phyloP scores from a whole-genome alignment of 2,113 vertebrate genomes.

The Chionis minor region DNA sequence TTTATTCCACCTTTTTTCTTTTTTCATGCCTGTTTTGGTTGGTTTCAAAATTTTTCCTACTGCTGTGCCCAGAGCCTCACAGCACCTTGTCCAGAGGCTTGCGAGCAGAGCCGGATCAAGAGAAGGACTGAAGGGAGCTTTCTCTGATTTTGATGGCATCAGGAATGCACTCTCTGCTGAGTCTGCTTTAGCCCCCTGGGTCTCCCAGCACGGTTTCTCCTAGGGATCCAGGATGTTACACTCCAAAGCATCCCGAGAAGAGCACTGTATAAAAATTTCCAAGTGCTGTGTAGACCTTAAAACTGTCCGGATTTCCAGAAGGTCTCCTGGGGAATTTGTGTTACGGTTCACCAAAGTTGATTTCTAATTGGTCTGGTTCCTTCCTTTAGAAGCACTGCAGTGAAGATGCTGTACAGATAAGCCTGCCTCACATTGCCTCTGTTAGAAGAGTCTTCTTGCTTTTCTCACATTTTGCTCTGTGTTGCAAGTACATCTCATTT shows the following conservation, averaged over 20 bases:
- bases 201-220: not conserved
- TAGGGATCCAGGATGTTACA: not conserved
- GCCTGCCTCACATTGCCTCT: not conserved
- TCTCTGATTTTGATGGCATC: not conserved
- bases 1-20: not conserved
- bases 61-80: not conserved
- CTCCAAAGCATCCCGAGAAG: not conserved
- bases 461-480: not conserved
- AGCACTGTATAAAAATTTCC: not conserved
- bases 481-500: conserved; percentile 21
- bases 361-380: not conserved
- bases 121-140: not conserved
- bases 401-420: not conserved
- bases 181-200: not conserved
- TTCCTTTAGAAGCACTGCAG: not conserved
- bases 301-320: not conserved
- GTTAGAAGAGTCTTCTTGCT: not conserved
- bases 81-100: not conserved
- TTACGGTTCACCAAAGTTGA: accelerated
- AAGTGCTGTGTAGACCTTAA: not conserved
- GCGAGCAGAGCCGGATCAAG: accelerated
- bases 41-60: not conserved
- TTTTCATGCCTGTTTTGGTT: not conserved
- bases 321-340: not conserved
- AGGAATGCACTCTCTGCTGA: not conserved